phyloP scores from a whole-genome alignment of 2,797 vertebrate species.

The Simalia tracyae region DNA sequence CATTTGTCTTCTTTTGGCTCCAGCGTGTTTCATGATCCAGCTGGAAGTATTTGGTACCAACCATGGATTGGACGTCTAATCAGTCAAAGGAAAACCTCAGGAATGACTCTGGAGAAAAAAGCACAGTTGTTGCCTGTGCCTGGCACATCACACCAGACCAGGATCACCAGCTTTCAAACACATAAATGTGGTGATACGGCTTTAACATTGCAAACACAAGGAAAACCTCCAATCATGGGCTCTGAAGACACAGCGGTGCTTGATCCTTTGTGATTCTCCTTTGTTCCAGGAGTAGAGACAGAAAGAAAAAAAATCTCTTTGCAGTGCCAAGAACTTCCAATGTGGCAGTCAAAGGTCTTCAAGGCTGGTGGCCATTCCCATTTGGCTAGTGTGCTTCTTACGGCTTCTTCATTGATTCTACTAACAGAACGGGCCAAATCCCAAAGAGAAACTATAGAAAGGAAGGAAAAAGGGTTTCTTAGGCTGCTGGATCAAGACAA shows the following conservation, averaged over 20 bases:
- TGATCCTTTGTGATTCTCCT: conserved; percentile 36
- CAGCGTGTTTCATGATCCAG: conserved; percentile 59
- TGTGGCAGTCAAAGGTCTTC: conserved; percentile 50
- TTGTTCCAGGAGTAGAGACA: conserved; percentile 32
- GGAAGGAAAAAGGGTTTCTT: neutral
- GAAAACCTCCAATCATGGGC: conserved; percentile 51
- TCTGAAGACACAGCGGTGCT: conserved; percentile 38
- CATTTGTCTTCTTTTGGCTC: conserved; percentile 25
- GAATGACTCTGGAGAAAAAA: conserved; percentile 56
- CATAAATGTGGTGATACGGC: conserved; percentile 46
- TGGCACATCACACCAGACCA: conserved; percentile 65
- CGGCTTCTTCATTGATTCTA: conserved; percentile 86
- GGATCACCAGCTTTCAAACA: conserved; percentile 61
- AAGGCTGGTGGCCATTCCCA: conserved; percentile 22
- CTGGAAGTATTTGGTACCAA: conserved; percentile 51
- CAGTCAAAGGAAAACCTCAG: neutral
- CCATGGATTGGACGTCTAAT: conserved; percentile 31
- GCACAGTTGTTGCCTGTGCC: conserved; percentile 66
- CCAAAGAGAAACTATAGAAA: conserved; percentile 87
- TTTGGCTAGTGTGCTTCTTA: conserved; percentile 71
- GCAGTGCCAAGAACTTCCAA: conserved; percentile 38
- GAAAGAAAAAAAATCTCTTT: conserved; percentile 48
- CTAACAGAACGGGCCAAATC: conserved; percentile 90
- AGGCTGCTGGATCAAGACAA: neutral
- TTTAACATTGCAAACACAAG: conserved; percentile 49